Evolutionary conservation across 1,140 invertebrate genomes (phyloP), one percentile per base, ranked within the genome.

Genomic region (Drosophila novamexicana): DNA sequence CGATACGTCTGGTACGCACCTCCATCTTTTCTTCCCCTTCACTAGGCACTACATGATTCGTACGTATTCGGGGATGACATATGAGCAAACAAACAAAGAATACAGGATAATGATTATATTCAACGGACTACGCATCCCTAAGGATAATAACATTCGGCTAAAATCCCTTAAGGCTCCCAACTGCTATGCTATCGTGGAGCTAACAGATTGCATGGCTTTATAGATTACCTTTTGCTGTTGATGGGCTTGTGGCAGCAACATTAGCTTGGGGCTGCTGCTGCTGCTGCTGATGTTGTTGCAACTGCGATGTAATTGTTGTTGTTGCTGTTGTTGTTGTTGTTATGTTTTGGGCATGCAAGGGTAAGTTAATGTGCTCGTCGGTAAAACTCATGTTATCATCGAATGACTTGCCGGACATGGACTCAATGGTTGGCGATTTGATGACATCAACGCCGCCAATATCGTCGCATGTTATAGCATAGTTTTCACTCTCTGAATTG

Each of bases 331-430:
- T 54, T 57, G 67, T 59, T 49, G 64, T 56, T 64, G 47, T 58
- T 71, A 53, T 64, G 59, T 75, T 59, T 72, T 79, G 62, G 53
- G 78, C 77, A 81, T 90, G 90, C 75, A 90, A 82, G 62, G 81
- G 84, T 75, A 90, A 80, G 69, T 75, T 66, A 74, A 79, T 89
- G 37, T 90, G 90, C 75, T 91, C 90, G 47, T 91, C 90, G 58
- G 86, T 91, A 64, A 91, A 91, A 78, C 88, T 92, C 75, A 91
- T 84, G 82, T 91, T 92, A 78, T 92, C 91, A 76, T 92, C 91
- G 64, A 92, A 92, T 64, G 91, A 92, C 91, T 92, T 92, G 59
- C 91, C 91, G 36, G 91, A 92, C 90, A 92, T 91, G 56, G 91
- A 92, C 76, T 92, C 91, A 79, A 92, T 92, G 32, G 91, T 92